Percentiles rank a stretch among this genome's conserved stretches.
Conservation (phyloP, 2,113 vertebrate genomes). For the Zapus hudsonius region DNA sequence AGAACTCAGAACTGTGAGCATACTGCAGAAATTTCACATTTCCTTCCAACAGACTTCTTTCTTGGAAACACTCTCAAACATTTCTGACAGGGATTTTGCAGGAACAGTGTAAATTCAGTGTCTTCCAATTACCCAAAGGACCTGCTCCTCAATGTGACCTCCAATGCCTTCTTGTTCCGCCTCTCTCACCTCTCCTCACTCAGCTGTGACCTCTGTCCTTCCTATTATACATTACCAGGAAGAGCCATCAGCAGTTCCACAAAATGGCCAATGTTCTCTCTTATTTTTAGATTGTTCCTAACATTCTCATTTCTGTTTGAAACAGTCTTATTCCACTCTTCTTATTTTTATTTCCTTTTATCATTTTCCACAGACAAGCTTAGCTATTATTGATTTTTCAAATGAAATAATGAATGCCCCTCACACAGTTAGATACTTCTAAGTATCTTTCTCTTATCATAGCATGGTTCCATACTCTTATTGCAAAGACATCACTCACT, state of each 20-base stretch:
- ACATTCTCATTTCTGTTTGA: neutral
- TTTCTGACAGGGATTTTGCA: constrained; percentile 6
- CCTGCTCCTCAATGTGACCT: neutral
- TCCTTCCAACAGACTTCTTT: neutral
- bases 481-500: neutral
- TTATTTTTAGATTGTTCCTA: neutral
- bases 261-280: neutral
- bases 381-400: neutral
- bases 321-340: neutral
- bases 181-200: neutral
- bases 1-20: neutral
- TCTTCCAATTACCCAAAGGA: neutral
- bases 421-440: neutral
- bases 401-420: neutral
- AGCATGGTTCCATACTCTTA: neutral
- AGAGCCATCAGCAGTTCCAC: neutral
- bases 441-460: neutral
- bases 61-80: neutral
- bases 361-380: neutral
- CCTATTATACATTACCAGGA: neutral
- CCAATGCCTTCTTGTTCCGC: no score
- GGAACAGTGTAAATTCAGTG: neutral
- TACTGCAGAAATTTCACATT: neutral
- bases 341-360: neutral
- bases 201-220: neutral